Evolutionary conservation across 2,797 vertebrate genomes (phyloP), one percentile per base, ranked within the genome.

Genomic region (Danionella dracula): DNA sequence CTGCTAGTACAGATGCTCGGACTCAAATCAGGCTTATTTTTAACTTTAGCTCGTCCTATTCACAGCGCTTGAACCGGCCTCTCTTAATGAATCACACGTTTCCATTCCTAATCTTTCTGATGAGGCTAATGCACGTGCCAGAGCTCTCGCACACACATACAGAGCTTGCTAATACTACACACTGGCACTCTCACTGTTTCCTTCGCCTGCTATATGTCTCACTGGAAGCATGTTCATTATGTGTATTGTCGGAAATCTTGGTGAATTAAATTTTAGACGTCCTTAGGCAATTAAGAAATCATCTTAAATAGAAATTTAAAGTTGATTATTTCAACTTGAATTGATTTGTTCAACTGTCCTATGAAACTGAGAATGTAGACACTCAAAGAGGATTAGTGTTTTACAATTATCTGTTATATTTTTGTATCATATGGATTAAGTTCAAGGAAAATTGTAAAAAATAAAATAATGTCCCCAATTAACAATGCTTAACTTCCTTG

Each of bases 21-120:
- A 44, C 41, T 41, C 42, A 67, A 48, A 55, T 61, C 17, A 19
- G 57, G 49, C 20, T 62, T 72, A 54, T 66, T 66, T 27, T 66
- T 61, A 66, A 61, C 49, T 55, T 54, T 19, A 66, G 16, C 37
- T 16, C 13, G 6, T 61, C 55, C 62, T 46, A 66, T 56, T 63
- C 13, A 4, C 7, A 20, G 21, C 4, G 7, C 32, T 44, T 16
- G 42, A 45, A 46, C 51, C 42, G n/a, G 41, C 35, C 40, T 44
- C 17, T 34, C 16, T 21, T 64, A 64, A 32, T 56, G 34, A 56
- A 56, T 67, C 37, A 63, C 57, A 44, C 20, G 17, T 56, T 58
- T 55, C 13, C 19, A 10, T 40, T 51, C 23, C 49, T 57, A 57
- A 35, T 42, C 45, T 61, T 45, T 63, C 16, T 21, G 45, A 44